A percentile compares a stretch with the other conserved stretches of the same genome.
Evolutionary conservation across 2,888 invertebrate genomes (phyloP).

Genomic region (Latrodectus hesperus): DNA sequence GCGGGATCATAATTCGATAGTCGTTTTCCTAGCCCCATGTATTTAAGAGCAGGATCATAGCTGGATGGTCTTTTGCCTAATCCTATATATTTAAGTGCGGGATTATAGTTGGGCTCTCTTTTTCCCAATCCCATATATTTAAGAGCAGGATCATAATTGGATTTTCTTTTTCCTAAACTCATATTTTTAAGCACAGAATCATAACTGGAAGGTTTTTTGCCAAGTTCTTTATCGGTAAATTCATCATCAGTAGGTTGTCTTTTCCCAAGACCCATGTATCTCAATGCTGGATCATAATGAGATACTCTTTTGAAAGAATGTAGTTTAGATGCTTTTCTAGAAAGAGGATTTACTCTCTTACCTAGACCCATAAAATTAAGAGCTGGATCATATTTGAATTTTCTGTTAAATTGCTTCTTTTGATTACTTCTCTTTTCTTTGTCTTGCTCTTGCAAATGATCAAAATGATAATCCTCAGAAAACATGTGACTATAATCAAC

Average conservation of each 20-base stretch:
- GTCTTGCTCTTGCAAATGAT: no score
- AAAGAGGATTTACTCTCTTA: constrained; percentile 21
- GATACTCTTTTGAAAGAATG: constrained; percentile 16
- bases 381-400: constrained; percentile 58
- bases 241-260: constrained; percentile 8
- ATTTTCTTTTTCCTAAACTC: constrained; percentile 20
- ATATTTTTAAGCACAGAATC: constrained; percentile 34
- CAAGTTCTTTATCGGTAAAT: constrained; percentile 19
- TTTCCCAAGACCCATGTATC: constrained; percentile 50
- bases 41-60: constrained; percentile 53
- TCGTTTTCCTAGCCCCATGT: constrained; percentile 55
- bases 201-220: constrained; percentile 6
- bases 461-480: no score
- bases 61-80: constrained; percentile 14
- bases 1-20: neutral
- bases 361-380: constrained; percentile 55
- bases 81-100: constrained; percentile 40
- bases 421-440: constrained; percentile 16
- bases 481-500: no score
- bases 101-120: constrained; percentile 21
- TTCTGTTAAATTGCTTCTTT: constrained; percentile 20
- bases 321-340: constrained; percentile 2
- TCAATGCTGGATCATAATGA: constrained; percentile 35
- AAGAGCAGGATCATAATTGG: constrained; percentile 53
- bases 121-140: constrained; percentile 37